Evolutionary conservation across 1,140 invertebrate species (phyloP).

Genomic region (Galendromus occidentalis): DNA sequence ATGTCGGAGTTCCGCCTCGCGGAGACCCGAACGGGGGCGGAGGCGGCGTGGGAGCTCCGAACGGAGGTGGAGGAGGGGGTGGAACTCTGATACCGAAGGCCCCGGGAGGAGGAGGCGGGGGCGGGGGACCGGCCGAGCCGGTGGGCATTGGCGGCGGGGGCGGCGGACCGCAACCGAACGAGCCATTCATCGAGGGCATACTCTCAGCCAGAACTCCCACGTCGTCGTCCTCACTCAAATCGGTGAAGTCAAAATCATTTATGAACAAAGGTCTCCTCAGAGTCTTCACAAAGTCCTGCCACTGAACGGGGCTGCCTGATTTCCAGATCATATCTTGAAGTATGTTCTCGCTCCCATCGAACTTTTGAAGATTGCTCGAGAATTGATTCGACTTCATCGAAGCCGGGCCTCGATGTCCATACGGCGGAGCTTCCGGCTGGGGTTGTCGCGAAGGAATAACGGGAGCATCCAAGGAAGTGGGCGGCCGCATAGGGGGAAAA

Average conservation of each 20-base stretch:
- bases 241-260: slow-evolving; percentile 90
- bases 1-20: not conserved
- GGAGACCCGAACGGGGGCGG: slow-evolving; percentile 25
- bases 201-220: slow-evolving; percentile 18
- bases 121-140: not conserved
- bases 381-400: not conserved
- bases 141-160: slow-evolving; percentile 25
- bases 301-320: slow-evolving; percentile 39
- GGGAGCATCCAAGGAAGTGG: not conserved
- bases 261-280: slow-evolving; percentile 62
- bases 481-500: not conserved
- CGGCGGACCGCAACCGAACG: slow-evolving; percentile 24
- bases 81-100: slow-evolving; percentile 20
- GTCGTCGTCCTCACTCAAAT: slow-evolving; percentile 52
- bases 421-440: not conserved
- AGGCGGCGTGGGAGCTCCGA: slow-evolving; percentile 25
- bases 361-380: slow-evolving; percentile 4
- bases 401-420: not conserved
- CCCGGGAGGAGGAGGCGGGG: slow-evolving; percentile 27
- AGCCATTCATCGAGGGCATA: slow-evolving; percentile 11
- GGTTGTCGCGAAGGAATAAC: not conserved
- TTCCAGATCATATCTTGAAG: slow-evolving; percentile 13
- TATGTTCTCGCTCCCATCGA: not conserved
- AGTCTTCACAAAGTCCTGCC: slow-evolving; percentile 69
- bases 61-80: slow-evolving; percentile 27